Base-by-base conservation (phyloP, 1,140 invertebrate genomes). In the Danaus plexippus region DNA sequence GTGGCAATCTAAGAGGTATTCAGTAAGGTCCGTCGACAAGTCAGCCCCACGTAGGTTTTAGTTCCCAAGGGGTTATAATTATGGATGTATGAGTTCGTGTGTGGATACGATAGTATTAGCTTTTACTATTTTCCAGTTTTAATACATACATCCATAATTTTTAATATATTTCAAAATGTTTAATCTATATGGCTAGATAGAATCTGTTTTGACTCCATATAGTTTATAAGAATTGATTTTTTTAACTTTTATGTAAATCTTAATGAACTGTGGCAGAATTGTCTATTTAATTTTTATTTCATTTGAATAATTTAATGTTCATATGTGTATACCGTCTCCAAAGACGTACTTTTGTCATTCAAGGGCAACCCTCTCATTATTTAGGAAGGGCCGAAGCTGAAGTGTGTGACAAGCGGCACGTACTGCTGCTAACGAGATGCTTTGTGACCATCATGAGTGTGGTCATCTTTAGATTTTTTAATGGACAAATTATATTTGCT, bases 341-440 rank as follows among this genome's bases (percentile, higher is more conserved):
- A 32, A 32, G 22, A 32, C 22, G 22, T 32, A 57, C 57, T 52
- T 55, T 60, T 61, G 48, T 49, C 56, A 56, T 52, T 55, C 63
- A 61, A 75, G 66, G 73, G 69, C 71, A 67, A 63, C 75, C 79
- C 81, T 80, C 81, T 87, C 80, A 87, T 87, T 87, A 87, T 87
- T 87, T 87, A 85, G 75, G 79, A 84, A 85, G 84, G 84, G 81
- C 83, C 76, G 82, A 77, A 78, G 67, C 66, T 83, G 77, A 79
- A 85, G 81, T 80, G 84, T 78, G 79, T 80, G 81, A 85, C 76
- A 73, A 70, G 71, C 75, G 80, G 80, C 84, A 87, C 84, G 84
- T 87, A 67, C 80, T 73, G 67, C 32, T 74, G 71, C 80, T 87
- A 87, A 87, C 81, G 84, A 87, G 84, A 82, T 77, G 80, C 73